Evolutionary conservation across 2,113 vertebrate genomes (phyloP), one percentile per base, ranked within the genome.

Genomic region (Tursiops truncatus): DNA sequence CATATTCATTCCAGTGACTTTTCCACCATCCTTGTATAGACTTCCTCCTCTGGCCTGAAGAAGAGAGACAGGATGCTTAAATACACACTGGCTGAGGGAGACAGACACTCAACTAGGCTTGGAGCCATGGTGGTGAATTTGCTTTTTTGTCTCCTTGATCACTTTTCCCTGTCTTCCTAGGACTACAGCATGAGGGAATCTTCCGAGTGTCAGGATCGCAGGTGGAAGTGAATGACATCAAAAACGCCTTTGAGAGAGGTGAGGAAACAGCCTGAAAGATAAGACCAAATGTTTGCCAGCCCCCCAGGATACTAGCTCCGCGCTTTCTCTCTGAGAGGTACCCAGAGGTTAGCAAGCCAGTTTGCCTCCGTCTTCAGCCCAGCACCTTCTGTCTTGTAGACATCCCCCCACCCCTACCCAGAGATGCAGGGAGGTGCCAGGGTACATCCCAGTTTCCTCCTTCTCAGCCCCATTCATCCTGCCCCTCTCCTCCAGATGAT

Each of bases 181-280:
- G 99, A 96, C 97, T 99, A 91, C 99, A 99, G 97, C 99, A 99
- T 38, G 99, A 99, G 95, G 99, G 99, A 20, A 99, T 99, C 97
- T 99, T 99, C 98, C 98, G 99, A 93, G 99, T 99, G 92, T 99
- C 99, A 11, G 99, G 99, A 67, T 99, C 99, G 8, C 99, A 99
- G 93, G 99, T 99, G 85, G 99, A 99, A 97, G 99, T 99, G 97
- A 99, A 99, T 65, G 99, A 99, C 98, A 99, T 99, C 89, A 99
- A 99, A 98, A 99, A 99, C 36, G 99, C 99, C 2, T 99, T 99
- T 98, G 99, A 99, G 98, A 99, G 99, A 99, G 99, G 99, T 99
- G 92, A 98, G 98, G 70, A 38, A 76, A 71, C 14, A 76, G 28
- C 67, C 36, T 20, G 58, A 60, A 70, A 89, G 56, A 56, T 77